Percentiles rank a stretch among this genome's conserved stretches.
These are phyloP conservation scores for Xestia c-nigrum DNA, from an alignment of 2,888 invertebrate species.

Conservation along the genomic window DNA sequence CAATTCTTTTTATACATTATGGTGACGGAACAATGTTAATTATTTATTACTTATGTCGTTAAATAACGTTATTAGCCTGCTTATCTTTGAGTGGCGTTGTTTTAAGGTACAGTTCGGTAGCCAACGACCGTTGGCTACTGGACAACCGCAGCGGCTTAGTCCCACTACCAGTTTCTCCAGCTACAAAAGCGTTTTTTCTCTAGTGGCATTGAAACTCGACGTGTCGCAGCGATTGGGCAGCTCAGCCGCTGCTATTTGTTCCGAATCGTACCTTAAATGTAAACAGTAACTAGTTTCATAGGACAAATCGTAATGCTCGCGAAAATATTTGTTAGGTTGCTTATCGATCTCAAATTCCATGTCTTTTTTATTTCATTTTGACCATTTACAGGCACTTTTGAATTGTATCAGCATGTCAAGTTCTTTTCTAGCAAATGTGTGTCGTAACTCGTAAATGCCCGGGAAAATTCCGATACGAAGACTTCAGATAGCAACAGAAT, in stretches of 20 bases:
- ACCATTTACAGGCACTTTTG: neutral
- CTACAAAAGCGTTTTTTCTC: neutral
- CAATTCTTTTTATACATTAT: neutral
- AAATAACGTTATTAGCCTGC: constrained; percentile 29
- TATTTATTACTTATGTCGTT: constrained; percentile 47
- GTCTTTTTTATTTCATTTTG: neutral
- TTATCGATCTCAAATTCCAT: neutral
- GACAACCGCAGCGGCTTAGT: neutral
- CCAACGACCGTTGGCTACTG: neutral
- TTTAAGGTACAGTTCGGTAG: neutral
- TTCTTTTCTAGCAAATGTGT: constrained; percentile 1
- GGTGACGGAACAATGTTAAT: constrained; percentile 1
- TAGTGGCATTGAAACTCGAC: neutral
- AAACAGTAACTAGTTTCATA: neutral
- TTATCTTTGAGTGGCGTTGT: constrained; percentile 24
- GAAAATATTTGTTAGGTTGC: constrained; percentile 7
- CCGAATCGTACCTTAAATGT: neutral
- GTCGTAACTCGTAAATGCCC: constrained; percentile 1
- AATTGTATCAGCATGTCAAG: constrained; percentile 6
- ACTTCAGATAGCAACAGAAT: constrained; percentile 19
- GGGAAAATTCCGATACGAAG: constrained; percentile 16
- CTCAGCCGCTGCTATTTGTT: neutral
- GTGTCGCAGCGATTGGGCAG: neutral
- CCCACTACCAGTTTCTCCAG: neutral
- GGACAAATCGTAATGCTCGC: constrained; percentile 13